These are phyloP conservation scores for Plestiodon gilberti DNA, from an alignment of 2,113 vertebrate genomes.

Conservation along the genomic window DNA sequence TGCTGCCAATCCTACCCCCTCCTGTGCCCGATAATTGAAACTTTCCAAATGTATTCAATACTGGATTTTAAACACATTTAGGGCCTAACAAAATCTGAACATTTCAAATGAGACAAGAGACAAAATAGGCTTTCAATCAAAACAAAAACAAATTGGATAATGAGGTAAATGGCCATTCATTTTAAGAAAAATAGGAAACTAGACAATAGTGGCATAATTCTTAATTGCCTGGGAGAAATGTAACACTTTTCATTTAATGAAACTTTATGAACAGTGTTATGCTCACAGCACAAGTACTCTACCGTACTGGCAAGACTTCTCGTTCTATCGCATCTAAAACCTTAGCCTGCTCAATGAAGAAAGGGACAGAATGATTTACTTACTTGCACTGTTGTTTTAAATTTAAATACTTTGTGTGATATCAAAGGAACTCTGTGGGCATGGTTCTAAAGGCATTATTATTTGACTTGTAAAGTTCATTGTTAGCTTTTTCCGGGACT, in stretches of 20 bases:
- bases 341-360: slow-evolving; percentile 61
- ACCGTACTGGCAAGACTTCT: slow-evolving; percentile 69
- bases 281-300: not conserved
- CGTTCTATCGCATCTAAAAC: slow-evolving; percentile 69
- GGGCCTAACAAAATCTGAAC: no score
- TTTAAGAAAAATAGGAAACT: not conserved
- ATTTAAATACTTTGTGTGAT: slow-evolving; percentile 67
- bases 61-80: no score
- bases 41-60: no score
- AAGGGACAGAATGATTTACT: slow-evolving; percentile 62
- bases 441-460: slow-evolving; percentile 70
- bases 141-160: no score
- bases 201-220: not conserved
- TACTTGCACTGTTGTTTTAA: slow-evolving; percentile 65
- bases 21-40: no score
- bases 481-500: slow-evolving; percentile 41
- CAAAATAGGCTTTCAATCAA: no score
- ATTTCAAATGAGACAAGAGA: no score
- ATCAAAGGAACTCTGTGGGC: slow-evolving; percentile 71
- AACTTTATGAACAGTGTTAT: not conserved
- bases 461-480: slow-evolving; percentile 66
- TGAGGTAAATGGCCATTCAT: not conserved
- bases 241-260: not conserved
- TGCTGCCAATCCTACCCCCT: no score
- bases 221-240: not conserved